Evolutionary conservation across 2,113 vertebrate genomes (phyloP).

Genomic region (Crotophaga sulcirostris): DNA sequence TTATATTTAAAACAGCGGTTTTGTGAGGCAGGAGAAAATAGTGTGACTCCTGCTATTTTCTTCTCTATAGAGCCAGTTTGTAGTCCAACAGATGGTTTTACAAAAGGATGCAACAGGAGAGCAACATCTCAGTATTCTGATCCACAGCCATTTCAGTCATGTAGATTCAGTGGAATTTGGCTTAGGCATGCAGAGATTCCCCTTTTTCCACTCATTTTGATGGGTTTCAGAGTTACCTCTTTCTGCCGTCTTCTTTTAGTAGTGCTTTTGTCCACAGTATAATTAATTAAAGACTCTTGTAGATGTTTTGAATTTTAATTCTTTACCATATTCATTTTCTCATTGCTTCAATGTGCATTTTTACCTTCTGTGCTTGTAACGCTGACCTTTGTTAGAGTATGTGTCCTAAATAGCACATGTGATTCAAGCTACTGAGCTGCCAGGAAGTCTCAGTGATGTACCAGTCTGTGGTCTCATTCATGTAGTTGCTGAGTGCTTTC

Average conservation of each 20-base stretch:
- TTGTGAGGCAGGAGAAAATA: neutral
- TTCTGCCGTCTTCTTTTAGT: neutral
- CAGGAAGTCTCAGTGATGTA: neutral
- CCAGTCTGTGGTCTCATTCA: neutral
- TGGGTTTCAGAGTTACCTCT: neutral
- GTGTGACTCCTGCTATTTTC: neutral
- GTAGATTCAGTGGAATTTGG: neutral
- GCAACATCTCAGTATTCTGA: neutral
- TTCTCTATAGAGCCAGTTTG: neutral
- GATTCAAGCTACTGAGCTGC: neutral
- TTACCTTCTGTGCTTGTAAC: neutral
- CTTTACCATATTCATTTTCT: neutral
- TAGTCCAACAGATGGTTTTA: neutral
- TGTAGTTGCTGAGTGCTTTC: neutral
- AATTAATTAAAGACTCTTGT: neutral
- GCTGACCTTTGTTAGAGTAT: neutral
- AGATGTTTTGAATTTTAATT: neutral
- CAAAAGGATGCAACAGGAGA: neutral
- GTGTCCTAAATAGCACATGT: fast-evolving
- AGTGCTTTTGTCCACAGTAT: neutral
- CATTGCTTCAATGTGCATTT: neutral
- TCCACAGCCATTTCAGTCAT: neutral
- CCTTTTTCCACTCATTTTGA: neutral
- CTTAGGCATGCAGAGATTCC: neutral
- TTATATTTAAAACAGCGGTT: neutral